These are phyloP conservation scores for Pteria penguin DNA, from an alignment of 2,888 invertebrate species.

Conservation along the genomic window DNA sequence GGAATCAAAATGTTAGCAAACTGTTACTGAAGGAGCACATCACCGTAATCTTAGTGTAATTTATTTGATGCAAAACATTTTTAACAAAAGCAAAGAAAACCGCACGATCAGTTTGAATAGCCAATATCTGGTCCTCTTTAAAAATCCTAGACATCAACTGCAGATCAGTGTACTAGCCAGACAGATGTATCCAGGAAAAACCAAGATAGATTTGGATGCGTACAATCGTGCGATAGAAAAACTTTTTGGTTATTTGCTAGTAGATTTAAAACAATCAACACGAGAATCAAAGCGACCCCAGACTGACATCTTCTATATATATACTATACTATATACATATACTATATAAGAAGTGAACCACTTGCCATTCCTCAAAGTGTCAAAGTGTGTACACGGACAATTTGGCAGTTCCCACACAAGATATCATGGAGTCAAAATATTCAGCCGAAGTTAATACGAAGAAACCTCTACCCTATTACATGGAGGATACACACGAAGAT, in stretches of 20 bases:
- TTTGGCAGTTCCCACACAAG: not conserved
- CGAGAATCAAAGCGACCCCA: not conserved
- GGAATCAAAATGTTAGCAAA: too few species aligned
- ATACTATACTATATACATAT: too few species aligned
- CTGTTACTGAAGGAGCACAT: too few species aligned
- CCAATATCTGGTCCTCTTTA: conserved; percentile 43
- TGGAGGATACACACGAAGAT: not conserved
- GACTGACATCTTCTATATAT: not conserved
- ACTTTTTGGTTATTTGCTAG: conserved; percentile 30
- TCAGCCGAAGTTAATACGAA: not conserved
- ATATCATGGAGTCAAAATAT: not conserved
- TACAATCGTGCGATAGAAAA: conserved; percentile 22
- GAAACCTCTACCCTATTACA: not conserved
- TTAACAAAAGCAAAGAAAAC: conserved; percentile 35
- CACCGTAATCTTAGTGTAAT: too few species aligned
- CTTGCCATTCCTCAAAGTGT: not conserved
- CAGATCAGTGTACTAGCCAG: conserved; percentile 31
- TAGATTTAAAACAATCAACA: conserved; percentile 30
- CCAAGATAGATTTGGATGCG: conserved; percentile 3
- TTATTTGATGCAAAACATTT: conserved; percentile 32
- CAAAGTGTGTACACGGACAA: not conserved
- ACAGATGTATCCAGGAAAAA: conserved; percentile 43
- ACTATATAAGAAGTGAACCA: not conserved
- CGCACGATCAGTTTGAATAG: conserved; percentile 14
- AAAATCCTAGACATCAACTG: conserved; percentile 39